Percentiles rank a stretch among this genome's conserved stretches.
These are phyloP conservation scores for Capreolus pygargus DNA, from an alignment of 2,113 vertebrate genomes.

Conservation along the genomic window DNA sequence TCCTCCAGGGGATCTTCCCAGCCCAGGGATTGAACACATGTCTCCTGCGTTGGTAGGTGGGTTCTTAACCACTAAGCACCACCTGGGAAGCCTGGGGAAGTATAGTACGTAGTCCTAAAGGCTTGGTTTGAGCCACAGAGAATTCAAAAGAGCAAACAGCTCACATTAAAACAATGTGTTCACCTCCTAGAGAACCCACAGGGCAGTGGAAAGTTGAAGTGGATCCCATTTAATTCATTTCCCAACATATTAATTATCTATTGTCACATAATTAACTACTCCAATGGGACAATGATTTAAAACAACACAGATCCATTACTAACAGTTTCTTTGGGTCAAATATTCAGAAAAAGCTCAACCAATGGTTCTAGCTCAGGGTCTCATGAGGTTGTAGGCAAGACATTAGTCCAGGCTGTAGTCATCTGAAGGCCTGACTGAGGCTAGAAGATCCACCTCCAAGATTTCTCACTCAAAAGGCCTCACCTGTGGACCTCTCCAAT, in stretches of 20 bases:
- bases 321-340: background rate
- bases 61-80: background rate
- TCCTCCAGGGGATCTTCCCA: background rate
- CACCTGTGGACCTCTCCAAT: background rate
- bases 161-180: background rate
- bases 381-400: background rate
- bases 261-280: background rate
- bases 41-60: background rate
- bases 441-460: background rate
- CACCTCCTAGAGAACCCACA: background rate
- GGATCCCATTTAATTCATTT: background rate
- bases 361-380: background rate
- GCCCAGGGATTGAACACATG: background rate
- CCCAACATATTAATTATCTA: background rate
- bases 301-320: background rate
- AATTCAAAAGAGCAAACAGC: conserved; percentile 4
- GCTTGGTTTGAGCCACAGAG: background rate
- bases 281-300: background rate
- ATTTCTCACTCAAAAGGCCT: background rate
- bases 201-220: background rate
- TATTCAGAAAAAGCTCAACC: background rate
- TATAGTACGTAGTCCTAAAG: background rate
- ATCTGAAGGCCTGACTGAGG: background rate
- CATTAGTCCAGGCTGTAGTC: background rate
- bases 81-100: background rate